A percentile compares a stretch with the other conserved stretches of the same genome.
Conservation (phyloP, 2,888 invertebrate genomes). For the Drosophila prostipennis region DNA sequence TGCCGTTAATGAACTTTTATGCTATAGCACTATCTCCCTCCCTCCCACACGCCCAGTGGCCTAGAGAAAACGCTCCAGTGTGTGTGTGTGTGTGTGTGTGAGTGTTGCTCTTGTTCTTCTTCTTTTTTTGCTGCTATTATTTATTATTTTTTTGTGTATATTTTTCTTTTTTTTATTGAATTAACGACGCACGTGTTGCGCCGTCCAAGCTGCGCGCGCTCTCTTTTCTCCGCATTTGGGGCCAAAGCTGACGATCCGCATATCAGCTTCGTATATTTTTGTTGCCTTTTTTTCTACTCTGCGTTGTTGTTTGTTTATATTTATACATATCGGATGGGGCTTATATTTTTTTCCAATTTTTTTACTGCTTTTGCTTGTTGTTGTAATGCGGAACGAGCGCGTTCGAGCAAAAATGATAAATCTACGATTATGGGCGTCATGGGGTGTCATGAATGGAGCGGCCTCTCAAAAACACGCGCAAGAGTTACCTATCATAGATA, state of each 20-base stretch:
- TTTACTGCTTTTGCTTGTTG: constrained; percentile 27
- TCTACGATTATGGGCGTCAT: constrained; percentile 58
- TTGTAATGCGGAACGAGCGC: constrained; percentile 56
- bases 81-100: constrained; percentile 11
- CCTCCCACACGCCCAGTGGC: constrained; percentile 4
- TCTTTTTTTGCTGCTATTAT: constrained; percentile 27
- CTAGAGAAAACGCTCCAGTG: constrained; percentile 6
- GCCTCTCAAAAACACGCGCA: constrained; percentile 23
- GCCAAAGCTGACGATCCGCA: constrained; percentile 41
- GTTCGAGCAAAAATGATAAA: constrained; percentile 54
- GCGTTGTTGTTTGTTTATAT: constrained; percentile 60
- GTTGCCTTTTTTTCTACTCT: constrained; percentile 11
- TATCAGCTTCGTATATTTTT: constrained; percentile 24
- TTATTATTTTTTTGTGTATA: constrained; percentile 12
- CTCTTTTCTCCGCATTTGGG: constrained; percentile 30
- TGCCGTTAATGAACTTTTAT: constrained; percentile 68
- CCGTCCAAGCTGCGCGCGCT: constrained; percentile 55
- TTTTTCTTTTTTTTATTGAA: constrained; percentile 54
- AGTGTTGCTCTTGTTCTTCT: constrained; percentile 45
- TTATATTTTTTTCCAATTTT: constrained; percentile 17
- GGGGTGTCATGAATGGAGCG: constrained; percentile 60
- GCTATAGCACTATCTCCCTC: constrained; percentile 38
- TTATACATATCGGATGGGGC: constrained; percentile 29
- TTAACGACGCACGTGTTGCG: constrained; percentile 73
- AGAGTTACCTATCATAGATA: constrained; percentile 34